Base-by-base conservation (phyloP, 2,888 invertebrate species). In the Drosophila meridionalis region DNA sequence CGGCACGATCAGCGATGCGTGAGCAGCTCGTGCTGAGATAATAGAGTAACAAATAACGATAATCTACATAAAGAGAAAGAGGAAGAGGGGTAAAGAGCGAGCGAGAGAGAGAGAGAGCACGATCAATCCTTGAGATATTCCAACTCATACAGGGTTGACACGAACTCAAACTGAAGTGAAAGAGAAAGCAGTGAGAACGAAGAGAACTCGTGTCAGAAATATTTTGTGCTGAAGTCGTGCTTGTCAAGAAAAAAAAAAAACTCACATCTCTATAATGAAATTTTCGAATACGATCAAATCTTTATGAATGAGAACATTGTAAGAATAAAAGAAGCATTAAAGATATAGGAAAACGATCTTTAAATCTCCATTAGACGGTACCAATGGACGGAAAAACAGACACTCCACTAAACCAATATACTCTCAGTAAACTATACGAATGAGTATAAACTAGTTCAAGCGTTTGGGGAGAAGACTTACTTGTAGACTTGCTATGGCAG, bases 1-100 rank as follows among this genome's bases (percentile, higher is more conserved):
- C 52, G 60, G 28, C 63, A 70, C 45, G 61, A 50, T 32, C 32
- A 30, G 28, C 40, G 12, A 9, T 4, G 3, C 38, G 38, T 55
- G 36, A 26, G 28, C 4, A 14, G 28, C 11, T 52, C 50, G 32
- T 32, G 32, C 4, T 30, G 6, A 36, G 26, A 3, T 3, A 12
- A 12, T 5, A 34, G 34, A 50, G n/a, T 4, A 8, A 32, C 11
- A 28, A 12, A 28, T n/a, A 2, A 40, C 40, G n/a, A 40, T n/a
- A n/a, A n/a, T 4, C 14, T n/a, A 20, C 20, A 20, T 5, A n/a
- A 28, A 11, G 26, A 47, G 28, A 28, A 1, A 8, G 36, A 34
- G 8, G 7, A 8, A 30, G 14, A 14, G 26, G 7, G 34, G 32
- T 9, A 40, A 6, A 40, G 1, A 14, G 5, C 1, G 1, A 40